Percentiles rank a stretch among this genome's conserved stretches.
These are phyloP conservation scores for Ormyrus rosae DNA, from an alignment of 2,888 invertebrate species.

Conservation along the genomic window DNA sequence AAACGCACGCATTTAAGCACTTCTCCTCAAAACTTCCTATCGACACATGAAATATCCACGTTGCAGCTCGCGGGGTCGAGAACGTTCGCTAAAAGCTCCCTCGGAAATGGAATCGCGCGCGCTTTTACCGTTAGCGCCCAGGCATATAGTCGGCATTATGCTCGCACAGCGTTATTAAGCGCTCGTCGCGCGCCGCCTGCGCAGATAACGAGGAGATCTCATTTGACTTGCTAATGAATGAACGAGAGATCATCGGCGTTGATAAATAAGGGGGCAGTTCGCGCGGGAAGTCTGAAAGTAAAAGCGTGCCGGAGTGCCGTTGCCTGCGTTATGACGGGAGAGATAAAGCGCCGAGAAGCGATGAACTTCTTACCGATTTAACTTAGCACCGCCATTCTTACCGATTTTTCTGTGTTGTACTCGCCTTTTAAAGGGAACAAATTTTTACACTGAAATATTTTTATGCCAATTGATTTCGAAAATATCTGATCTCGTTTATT, in stretches of 20 bases:
- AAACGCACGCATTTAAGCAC: too few relatives aligned
- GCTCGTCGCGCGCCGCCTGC: constrained; percentile 63
- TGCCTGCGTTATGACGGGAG: constrained; percentile 40
- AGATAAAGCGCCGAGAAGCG: not conserved
- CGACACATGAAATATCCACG: too few relatives aligned
- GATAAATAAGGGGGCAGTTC: constrained; percentile 23
- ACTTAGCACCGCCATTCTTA: too few relatives aligned
- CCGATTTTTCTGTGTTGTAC: too few relatives aligned
- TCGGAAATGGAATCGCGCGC: constrained; percentile 17
- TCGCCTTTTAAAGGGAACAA: too few relatives aligned
- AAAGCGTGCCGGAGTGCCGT: constrained; percentile 62
- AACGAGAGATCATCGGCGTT: constrained; percentile 61
- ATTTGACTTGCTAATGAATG: constrained; percentile 70
- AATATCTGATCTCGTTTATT: too few relatives aligned
- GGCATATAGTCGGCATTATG: not conserved
- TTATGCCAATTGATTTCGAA: too few relatives aligned
- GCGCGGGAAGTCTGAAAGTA: constrained; percentile 63
- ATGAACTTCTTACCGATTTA: too few relatives aligned
- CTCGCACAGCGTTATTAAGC: constrained; percentile 47
- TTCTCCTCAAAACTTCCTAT: too few relatives aligned
- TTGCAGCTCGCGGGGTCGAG: too few relatives aligned
- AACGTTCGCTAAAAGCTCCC: too few relatives aligned
- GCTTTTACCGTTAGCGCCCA: constrained; percentile 54
- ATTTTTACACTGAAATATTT: too few relatives aligned
- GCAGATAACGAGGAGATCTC: constrained; percentile 63